phyloP scores from a whole-genome alignment of 1,140 invertebrate genomes.

The Vanessa tameamea region DNA sequence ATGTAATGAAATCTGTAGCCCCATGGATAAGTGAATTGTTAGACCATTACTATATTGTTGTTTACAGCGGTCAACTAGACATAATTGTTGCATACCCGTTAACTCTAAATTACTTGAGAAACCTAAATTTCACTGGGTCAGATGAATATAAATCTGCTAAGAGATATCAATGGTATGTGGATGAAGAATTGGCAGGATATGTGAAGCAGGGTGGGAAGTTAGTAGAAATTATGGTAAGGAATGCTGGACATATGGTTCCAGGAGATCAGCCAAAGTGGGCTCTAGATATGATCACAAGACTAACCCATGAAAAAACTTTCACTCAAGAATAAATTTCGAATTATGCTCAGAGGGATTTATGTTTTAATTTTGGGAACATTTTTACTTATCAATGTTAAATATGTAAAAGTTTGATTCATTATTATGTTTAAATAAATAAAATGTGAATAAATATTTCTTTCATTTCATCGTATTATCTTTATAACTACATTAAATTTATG shows the following conservation, averaged over 20 bases:
- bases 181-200: slow-evolving; percentile 88
- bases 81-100: slow-evolving; percentile 91
- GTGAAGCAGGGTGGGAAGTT: slow-evolving; percentile 87
- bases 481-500: too few relatives aligned
- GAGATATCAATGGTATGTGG: slow-evolving; percentile 86
- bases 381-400: background rate
- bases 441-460: too few relatives aligned
- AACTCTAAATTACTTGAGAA: slow-evolving; percentile 86
- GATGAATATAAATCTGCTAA: slow-evolving; percentile 84
- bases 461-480: too few relatives aligned
- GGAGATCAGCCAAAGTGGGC: slow-evolving; percentile 90
- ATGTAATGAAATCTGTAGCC: slow-evolving; percentile 92
- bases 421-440: too few relatives aligned
- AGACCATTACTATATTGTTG: slow-evolving; percentile 85
- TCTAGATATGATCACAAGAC: slow-evolving; percentile 88
- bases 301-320: slow-evolving; percentile 84
- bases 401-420: too few relatives aligned
- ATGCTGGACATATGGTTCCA: slow-evolving; percentile 93
- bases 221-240: slow-evolving; percentile 89
- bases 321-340: slow-evolving; percentile 19
- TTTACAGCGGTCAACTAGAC: slow-evolving; percentile 93
- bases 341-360: background rate
- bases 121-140: slow-evolving; percentile 85
- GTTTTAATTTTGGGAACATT: background rate
- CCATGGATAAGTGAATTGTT: slow-evolving; percentile 87